Base-by-base conservation (phyloP, 2,888 invertebrate genomes). In the Phrixothrix hirtus region DNA sequence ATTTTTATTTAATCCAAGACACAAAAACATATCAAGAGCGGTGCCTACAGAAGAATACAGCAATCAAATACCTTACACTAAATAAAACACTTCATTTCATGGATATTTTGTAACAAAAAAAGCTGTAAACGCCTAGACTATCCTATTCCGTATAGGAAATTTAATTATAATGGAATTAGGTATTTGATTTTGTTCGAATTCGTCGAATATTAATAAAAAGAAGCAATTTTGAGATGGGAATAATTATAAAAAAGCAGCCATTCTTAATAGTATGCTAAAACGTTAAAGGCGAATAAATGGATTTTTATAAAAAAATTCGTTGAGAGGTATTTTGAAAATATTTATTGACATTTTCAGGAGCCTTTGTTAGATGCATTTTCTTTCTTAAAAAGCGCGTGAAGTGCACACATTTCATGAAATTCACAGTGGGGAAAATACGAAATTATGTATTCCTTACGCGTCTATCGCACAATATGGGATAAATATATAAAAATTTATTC, bases 71-170 rank as follows among this genome's bases (percentile, higher is more conserved):
- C 58, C 62, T 65, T 62, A 60, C 62, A 64, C 60, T 69, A 68
- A 41, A 71, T 71, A 72, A 72, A 70, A 68, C 70, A 71, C 66
- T 71, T 73, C 70, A 73, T 73, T 73, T 73, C 72, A 73, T 72
- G 73, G 69, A 69, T 72, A 61, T 72, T 72, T 69, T 68, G 68
- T 59, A 60, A 57, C 64, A 60, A 67, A 68, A 67, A 65, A 66
- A 59, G 57, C 48, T 59, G 58, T 60, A 69, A 68, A 68, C 65
- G 64, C 58, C 54, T 47, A 35, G 55, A 55, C 51, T 56, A 52
- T 57, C 54, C 45, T 46, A 56, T 62, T 67, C 60, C 64, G 58
- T 67, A 64, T 60, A 62, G 61, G 63, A 66, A 66, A 68, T 70
- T 70, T 62, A 69, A 69, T 70, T 70, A 69, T 60, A 66, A 44